Evolutionary conservation across 1,140 invertebrate species (phyloP), one percentile per base, ranked within the genome.

Genomic region (Hyles euphorbiae): DNA sequence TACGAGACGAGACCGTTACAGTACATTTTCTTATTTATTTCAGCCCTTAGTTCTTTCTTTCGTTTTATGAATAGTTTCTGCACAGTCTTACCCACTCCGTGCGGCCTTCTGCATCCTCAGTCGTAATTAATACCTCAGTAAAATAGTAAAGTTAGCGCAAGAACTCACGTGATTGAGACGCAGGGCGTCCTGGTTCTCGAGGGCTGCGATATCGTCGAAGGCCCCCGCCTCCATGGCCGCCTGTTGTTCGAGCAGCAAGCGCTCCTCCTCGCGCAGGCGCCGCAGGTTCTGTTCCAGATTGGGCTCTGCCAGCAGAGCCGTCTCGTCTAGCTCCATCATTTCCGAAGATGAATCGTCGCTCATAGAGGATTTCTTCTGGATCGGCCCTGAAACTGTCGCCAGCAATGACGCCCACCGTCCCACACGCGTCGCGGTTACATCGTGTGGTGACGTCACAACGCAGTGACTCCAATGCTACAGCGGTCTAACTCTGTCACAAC

Each of bases 251-350:
- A 79, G 64, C 36, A 87, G 67, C 10, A 78, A 56, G 89, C 94
- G 90, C 93, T 96, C 88, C 92, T 92, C 90, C 93, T 96, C 83
- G 90, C 93, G 74, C 36, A 87, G 71, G 0, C 92, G 90, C 79
- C 93, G 91, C 83, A 93, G 92, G 56, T 78, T 88, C 58, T 64
- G 65, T 56, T 88, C 85, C 12, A 86, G 40, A 12, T 90, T 93
- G 92, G 88, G 94, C 91, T 91, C 81, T 2, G 93, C 91, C 74
- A 95, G 89, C 75, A 96, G 89, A 76, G 96, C 93, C 67, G 95
- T 94, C 87, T 98, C 97, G 76, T 98, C 97, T 87, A 98, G 92
- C 88, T 98, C 97, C 93, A 98, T 97, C 85, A 98, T 95, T 86
- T 98, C 97, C 69, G 97, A 98, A 72, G 96, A 96, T 59, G 96